Evolutionary conservation across 2,888 invertebrate genomes (phyloP), one percentile per base, ranked within the genome.

Genomic region (Chaetogeoica ovagalla): DNA sequence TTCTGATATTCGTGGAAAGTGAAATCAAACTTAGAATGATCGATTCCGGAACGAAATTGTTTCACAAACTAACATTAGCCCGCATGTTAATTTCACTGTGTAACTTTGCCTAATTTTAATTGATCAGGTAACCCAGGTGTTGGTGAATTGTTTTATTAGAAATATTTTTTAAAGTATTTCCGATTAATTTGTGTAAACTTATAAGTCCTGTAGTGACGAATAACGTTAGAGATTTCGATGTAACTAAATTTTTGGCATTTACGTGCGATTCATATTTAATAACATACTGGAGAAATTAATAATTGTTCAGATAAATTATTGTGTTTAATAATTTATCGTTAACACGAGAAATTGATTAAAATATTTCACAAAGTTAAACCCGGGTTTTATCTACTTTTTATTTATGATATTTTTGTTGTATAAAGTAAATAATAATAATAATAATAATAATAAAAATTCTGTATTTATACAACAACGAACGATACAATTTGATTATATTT

Each of bases 11-110:
- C 2, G 19, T 7, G 65, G 37, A 39, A 65, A 39, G 21, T 7
- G 55, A 55, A 74, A 74, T 74, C 39, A 74, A 74, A 65, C 21
- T 74, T 21, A 15, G 11, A 52, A 5, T n/a, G 17, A 74, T 65
- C 37, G 39, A 65, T 55, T 37, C 52, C 15, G 7, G 21, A 55
- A 74, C 11, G 21, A 55, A 65, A 65, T 17, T 63, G 21, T 37
- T 15, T 11, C 30, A 55, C 17, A 55, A 52, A 73, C 52, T 73
- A 37, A 52, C n/a, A 30, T 52, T 4, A 21, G 19, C 7, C 8
- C 13, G 17, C 19, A 15, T 37, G 73, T 63, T 62, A 63, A 73
- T 73, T 63, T 30, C 62, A 1, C n/a, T 17, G 52, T 52, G 37
- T n/a, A 63, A 1, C 19, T 73, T 62, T 23, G 6, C n/a, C n/a